Percentiles rank a stretch among this genome's conserved stretches.
These are phyloP conservation scores for Brachionus manjavacas DNA, from an alignment of 1,140 invertebrate species.

Conservation along the genomic window DNA sequence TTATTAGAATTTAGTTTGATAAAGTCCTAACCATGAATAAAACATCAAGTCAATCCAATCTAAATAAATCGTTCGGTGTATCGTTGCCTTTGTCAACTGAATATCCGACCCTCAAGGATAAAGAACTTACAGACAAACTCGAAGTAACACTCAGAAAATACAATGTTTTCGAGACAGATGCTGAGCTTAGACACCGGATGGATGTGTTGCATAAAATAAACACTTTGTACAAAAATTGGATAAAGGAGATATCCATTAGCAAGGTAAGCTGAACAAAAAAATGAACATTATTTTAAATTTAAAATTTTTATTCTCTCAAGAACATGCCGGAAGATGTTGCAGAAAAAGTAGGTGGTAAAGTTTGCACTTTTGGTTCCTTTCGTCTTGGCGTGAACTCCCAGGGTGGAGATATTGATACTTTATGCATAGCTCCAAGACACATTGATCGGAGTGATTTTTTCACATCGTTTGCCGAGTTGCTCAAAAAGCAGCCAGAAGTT, in stretches of 20 bases:
- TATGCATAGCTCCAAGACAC: slow-evolving; percentile 93
- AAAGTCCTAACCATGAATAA: not conserved
- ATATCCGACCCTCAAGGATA: slow-evolving; percentile 75
- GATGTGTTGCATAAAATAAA: slow-evolving; percentile 72
- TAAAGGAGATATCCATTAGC: slow-evolving; percentile 65
- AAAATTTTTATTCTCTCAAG: slow-evolving; percentile 40
- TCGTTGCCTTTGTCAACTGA: slow-evolving; percentile 57
- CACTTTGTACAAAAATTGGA: slow-evolving; percentile 82
- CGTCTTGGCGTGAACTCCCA: slow-evolving; percentile 78
- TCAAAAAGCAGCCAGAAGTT: slow-evolving; percentile 81
- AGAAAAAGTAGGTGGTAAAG: slow-evolving; percentile 79
- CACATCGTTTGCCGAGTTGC: slow-evolving; percentile 80
- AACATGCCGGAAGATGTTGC: slow-evolving; percentile 54
- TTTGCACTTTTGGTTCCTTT: slow-evolving; percentile 97
- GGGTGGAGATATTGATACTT: slow-evolving; percentile 96
- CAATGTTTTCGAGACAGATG: slow-evolving; percentile 83
- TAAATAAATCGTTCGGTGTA: slow-evolving; percentile 20
- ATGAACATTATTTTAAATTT: not conserved
- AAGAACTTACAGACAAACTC: slow-evolving; percentile 74
- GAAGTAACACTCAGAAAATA: slow-evolving; percentile 75
- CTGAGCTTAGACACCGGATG: slow-evolving; percentile 79
- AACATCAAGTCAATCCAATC: not conserved
- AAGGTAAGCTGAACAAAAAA: not conserved
- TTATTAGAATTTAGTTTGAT: not conserved
- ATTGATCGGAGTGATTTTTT: slow-evolving; percentile 92